Conservation (phyloP, 2,888 invertebrate species). For the Calameuta filiformis region DNA sequence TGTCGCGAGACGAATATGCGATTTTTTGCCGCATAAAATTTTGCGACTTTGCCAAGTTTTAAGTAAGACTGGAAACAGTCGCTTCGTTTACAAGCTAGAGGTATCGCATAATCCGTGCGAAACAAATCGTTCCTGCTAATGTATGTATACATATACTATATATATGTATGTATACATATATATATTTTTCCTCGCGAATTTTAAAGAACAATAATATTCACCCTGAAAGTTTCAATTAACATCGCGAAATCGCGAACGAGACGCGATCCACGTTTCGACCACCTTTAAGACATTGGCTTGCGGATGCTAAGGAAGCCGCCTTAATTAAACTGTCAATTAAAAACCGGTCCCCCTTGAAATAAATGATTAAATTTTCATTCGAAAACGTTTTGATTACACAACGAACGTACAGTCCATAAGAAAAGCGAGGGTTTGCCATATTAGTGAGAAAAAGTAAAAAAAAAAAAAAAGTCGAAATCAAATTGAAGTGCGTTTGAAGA, state of each 20-base stretch:
- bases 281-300: not conserved
- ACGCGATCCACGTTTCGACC: not conserved
- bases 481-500: too few species aligned
- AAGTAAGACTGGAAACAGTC: not conserved
- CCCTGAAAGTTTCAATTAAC: not conserved
- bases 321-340: not conserved
- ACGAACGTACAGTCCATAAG: not conserved
- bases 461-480: not conserved
- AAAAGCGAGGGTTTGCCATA: not conserved
- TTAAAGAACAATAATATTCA: not conserved
- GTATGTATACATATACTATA: too few species aligned
- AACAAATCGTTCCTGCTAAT: not conserved
- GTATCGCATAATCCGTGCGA: not conserved
- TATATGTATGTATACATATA: too few species aligned
- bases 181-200: not conserved
- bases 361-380: not conserved
- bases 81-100: not conserved
- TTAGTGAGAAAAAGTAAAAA: not conserved
- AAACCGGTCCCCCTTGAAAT: not conserved
- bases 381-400: not conserved
- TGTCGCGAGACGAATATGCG: not conserved
- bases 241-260: not conserved
- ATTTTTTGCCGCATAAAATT: not conserved
- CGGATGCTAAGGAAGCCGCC: not conserved
- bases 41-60: not conserved